A percentile compares a stretch with the other conserved stretches of the same genome.
Conservation (phyloP, 2,797 vertebrate species). For the Enteromius anoplus region DNA sequence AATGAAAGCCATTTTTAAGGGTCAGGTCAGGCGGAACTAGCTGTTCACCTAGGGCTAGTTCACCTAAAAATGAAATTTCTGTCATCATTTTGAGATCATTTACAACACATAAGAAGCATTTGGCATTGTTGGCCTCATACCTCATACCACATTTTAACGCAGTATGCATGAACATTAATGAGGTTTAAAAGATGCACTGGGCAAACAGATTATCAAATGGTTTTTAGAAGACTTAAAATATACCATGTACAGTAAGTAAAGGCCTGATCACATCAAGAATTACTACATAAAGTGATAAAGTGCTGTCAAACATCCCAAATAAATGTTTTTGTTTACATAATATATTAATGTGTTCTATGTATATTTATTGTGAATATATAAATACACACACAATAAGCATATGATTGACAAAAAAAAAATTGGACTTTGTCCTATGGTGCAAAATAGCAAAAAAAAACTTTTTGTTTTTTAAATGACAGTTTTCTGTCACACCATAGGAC, state of each 20-base stretch:
- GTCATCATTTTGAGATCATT: background rate
- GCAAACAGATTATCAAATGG: background rate
- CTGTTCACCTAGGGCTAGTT: background rate
- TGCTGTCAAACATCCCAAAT: too few species aligned
- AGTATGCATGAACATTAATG: background rate
- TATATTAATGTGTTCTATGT: too few species aligned
- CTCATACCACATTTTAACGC: background rate
- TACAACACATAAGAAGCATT: background rate
- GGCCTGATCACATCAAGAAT: background rate
- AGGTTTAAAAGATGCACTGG: background rate
- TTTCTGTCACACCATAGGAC: too few species aligned
- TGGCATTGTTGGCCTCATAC: background rate
- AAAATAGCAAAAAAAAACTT: too few species aligned
- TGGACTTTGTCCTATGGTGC: too few species aligned
- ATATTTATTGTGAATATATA: too few species aligned
- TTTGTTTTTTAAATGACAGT: too few species aligned
- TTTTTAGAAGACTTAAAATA: background rate
- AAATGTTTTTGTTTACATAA: too few species aligned
- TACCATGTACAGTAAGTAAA: constrained; percentile 5
- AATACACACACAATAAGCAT: too few species aligned
- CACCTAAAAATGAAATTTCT: background rate
- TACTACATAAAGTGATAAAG: background rate
- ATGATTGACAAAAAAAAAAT: too few species aligned
- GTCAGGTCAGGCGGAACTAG: background rate
- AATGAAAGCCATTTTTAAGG: constrained; percentile 1